phyloP scores from a whole-genome alignment of 2,888 invertebrate genomes.

The Lepidocyrtoides sp. region DNA sequence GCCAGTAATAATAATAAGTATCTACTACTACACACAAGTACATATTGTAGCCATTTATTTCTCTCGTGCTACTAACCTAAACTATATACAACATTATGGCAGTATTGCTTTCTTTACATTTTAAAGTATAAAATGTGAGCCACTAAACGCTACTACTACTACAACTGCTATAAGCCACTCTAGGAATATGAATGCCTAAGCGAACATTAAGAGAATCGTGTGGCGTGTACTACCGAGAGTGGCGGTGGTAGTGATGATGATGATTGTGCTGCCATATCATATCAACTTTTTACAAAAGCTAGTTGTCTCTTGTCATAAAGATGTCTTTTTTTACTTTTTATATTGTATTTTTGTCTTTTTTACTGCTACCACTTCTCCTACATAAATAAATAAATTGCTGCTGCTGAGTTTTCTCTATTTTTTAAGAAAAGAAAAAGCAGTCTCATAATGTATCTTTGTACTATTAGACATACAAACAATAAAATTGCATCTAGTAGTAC shows the following conservation, averaged over 20 bases:
- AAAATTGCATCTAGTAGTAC: neutral
- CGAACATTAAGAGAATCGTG: slow-evolving; percentile 58
- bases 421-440: slow-evolving; percentile 15
- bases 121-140: slow-evolving; percentile 31
- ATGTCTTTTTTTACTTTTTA: slow-evolving; percentile 40
- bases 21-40: neutral
- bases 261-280: slow-evolving; percentile 61
- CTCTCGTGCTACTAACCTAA: slow-evolving; percentile 19
- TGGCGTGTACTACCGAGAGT: neutral
- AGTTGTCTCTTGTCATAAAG: slow-evolving; percentile 69
- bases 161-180: slow-evolving; percentile 4
- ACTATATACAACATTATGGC: neutral
- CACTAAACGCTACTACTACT: slow-evolving; percentile 4
- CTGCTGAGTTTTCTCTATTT: slow-evolving; percentile 22
- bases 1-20: neutral
- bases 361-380: neutral
- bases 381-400: slow-evolving; percentile 65
- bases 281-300: slow-evolving; percentile 66
- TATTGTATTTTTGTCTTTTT: slow-evolving; percentile 1
- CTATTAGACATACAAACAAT: neutral
- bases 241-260: slow-evolving; percentile 35
- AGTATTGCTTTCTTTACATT: slow-evolving; percentile 26
- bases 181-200: slow-evolving; percentile 7
- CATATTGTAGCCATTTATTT: neutral
- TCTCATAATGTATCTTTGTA: neutral